Conservation (phyloP, 2,888 invertebrate genomes). For the Tenthredo notha region DNA sequence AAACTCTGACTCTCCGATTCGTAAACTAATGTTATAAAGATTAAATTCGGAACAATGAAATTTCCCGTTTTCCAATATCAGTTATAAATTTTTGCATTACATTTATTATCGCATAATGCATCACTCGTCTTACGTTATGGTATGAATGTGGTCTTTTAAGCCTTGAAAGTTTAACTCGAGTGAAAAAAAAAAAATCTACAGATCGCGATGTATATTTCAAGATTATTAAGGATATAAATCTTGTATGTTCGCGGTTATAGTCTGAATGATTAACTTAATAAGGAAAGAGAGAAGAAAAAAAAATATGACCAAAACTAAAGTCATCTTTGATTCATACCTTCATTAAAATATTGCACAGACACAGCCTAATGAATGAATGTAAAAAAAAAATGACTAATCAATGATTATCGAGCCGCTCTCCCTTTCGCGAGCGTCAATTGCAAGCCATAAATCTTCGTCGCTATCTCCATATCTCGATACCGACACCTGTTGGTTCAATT, state of each 20-base stretch:
- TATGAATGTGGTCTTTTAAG: not conserved
- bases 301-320: not conserved
- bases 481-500: slow-evolving; percentile 39
- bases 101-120: not conserved
- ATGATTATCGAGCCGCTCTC: not conserved
- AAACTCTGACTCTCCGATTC: not conserved
- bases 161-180: not conserved
- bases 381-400: not conserved
- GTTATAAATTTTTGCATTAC: not conserved
- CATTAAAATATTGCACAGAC: not conserved
- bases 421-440: not conserved
- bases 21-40: not conserved
- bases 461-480: slow-evolving; percentile 15
- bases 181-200: not conserved
- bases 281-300: not conserved
- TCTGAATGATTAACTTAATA: not conserved
- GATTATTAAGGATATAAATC: not conserved
- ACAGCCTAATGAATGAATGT: not conserved
- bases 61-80: not conserved
- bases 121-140: not conserved
- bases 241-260: not conserved
- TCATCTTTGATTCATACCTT: not conserved
- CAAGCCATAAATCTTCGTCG: slow-evolving; percentile 27
- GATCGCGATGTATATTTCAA: not conserved
- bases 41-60: not conserved